Base-by-base conservation (phyloP, 2,888 invertebrate genomes). In the Hecatera dysodea region DNA sequence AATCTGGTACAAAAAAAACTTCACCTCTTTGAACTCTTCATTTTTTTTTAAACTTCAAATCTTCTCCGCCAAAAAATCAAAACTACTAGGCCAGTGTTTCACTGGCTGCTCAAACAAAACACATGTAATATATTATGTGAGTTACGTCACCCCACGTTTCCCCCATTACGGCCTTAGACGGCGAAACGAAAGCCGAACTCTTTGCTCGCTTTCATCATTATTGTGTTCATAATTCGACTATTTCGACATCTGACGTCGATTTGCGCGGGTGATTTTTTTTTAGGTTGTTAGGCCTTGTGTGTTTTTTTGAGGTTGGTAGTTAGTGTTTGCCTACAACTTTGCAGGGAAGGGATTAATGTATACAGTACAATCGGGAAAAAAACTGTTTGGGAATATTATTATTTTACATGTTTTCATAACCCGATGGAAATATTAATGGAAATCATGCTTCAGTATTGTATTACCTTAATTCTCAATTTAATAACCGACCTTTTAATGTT, bases 111-210 rank as follows among this genome's bases (percentile, higher is more conserved):
- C 66, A 76, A 57, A 76, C 53, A 65, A 72, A 76, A 67, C 53
- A 72, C 19, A 50, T 42, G 56, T 77, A 69, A 75, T 56, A 56
- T 44, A 61, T 46, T 44, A 61, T 46, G 52, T 74, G 67, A 57
- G 70, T 81, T 82, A 68, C 82, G 50, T 81, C 79, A 81, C 24
- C 33, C 42, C 81, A 82, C 81, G 81, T 82, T 75, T 82, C 82
- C 82, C 67, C 67, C 59, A 82, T 79, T 67, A 80, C 53, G 27
- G 19, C 81, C 82, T 48, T 79, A 78, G 64, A 50, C 65, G 60
- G 62, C 36, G 59, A 80, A 82, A 76, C 33, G 82, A 81, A 81
- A 81, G 81, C 81, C 61, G 52, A 69, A 79, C 46, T 44, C 50
- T 80, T 72, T 71, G 73, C 42, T 56, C 70, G 72, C 83, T 84